Evolutionary conservation across 1,140 invertebrate species (phyloP).

Genomic region (Heliconius himera): DNA sequence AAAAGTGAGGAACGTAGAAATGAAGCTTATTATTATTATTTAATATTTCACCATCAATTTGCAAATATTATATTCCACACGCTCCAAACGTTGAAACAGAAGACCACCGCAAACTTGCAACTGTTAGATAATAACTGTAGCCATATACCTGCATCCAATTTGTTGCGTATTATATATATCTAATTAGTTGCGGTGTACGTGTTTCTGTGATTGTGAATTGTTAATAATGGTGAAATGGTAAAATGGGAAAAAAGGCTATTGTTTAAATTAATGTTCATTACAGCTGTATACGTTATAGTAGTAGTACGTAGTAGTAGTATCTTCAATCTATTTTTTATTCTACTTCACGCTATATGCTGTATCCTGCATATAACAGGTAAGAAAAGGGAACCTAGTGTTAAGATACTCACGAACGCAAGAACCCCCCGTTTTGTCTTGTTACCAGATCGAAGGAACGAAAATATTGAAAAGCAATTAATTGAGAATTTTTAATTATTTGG

Average conservation of each 20-base stretch:
- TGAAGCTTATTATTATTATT: neutral
- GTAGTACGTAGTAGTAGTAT: no score
- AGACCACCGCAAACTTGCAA: constrained; percentile 12
- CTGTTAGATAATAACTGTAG: constrained; percentile 16
- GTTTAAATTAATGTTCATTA: neutral
- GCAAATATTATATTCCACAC: neutral
- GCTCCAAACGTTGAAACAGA: neutral
- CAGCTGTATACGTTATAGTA: neutral
- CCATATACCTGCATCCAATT: constrained; percentile 10
- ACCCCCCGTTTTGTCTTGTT: no score
- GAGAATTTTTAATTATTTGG: no score
- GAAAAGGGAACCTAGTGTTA: no score
- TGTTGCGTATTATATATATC: neutral
- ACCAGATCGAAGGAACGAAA: no score
- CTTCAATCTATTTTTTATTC: neutral
- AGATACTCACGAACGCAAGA: no score
- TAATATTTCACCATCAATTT: neutral
- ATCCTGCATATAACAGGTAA: no score
- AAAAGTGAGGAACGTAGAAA: no score
- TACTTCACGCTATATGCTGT: no score
- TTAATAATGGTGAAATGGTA: neutral
- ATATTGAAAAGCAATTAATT: no score
- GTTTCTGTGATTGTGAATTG: neutral
- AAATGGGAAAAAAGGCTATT: neutral
- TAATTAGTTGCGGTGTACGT: neutral